phyloP scores from a whole-genome alignment of 2,888 invertebrate species.

The Drymonia ruficornis region DNA sequence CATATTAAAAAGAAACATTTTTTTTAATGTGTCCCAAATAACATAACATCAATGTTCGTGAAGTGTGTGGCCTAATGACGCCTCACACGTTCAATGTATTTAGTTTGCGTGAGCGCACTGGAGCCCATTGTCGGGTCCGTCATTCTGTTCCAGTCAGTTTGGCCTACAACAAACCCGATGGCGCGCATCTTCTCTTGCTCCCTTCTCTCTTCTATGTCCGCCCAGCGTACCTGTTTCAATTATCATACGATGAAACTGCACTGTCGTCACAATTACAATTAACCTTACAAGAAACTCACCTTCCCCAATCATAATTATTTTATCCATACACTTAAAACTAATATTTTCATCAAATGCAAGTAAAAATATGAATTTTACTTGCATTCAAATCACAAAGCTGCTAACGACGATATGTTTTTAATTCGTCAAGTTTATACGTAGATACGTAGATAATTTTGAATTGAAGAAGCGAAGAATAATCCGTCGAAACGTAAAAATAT shows the following conservation, averaged over 20 bases:
- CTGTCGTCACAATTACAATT: conserved; percentile 29
- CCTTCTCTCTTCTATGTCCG: conserved; percentile 97
- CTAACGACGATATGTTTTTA: background rate
- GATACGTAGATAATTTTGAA: background rate
- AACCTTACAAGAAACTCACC: conserved; percentile 49
- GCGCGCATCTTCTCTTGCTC: conserved; percentile 96
- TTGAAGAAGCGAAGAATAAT: background rate
- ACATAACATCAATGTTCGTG: background rate
- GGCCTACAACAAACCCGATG: conserved; percentile 98
- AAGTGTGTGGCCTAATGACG: conserved; percentile 37
- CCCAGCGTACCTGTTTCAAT: conserved; percentile 96
- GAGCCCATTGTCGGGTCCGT: conserved; percentile 96
- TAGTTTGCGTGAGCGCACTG: conserved; percentile 96
- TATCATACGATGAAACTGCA: conserved; percentile 70
- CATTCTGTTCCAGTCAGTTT: conserved; percentile 98
- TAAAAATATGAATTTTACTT: background rate
- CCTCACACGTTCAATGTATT: conserved; percentile 91
- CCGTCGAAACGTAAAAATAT: background rate
- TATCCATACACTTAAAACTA: conserved; percentile 11
- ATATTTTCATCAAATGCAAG: conserved; percentile 2
- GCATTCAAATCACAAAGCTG: background rate
- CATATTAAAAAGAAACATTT: background rate
- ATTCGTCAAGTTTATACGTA: background rate
- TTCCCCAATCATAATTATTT: conserved; percentile 12
- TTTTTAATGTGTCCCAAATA: too few relatives aligned